phyloP scores from a whole-genome alignment of 2,113 vertebrate species.

The Nerophis ophidion region DNA sequence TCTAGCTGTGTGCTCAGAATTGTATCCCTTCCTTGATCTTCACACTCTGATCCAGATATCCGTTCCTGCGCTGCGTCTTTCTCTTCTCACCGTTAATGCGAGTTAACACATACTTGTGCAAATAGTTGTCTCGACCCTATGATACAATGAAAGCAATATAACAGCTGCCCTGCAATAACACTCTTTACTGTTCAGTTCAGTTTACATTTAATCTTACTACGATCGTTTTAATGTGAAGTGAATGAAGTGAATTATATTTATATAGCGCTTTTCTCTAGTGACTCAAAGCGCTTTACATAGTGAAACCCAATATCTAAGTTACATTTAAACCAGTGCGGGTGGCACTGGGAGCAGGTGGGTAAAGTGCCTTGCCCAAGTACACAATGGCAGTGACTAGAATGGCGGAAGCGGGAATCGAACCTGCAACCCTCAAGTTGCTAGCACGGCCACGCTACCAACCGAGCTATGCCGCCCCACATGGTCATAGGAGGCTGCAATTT shows the following conservation, averaged over 20 bases:
- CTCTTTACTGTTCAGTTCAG: neutral
- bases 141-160: neutral
- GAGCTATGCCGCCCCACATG: too few species aligned
- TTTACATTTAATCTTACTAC: neutral
- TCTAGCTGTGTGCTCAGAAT: neutral
- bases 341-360: too few species aligned
- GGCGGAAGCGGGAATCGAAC: too few species aligned
- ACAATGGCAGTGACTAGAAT: too few species aligned
- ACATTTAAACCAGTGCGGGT: too few species aligned
- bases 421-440: too few species aligned
- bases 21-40: neutral
- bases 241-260: too few species aligned
- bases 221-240: slow-evolving; percentile 1
- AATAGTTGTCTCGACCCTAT: neutral
- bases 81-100: neutral
- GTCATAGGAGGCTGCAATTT: neutral
- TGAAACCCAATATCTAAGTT: too few species aligned
- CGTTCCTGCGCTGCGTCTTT: neutral
- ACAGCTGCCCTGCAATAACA: neutral
- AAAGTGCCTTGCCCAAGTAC: too few species aligned
- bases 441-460: too few species aligned
- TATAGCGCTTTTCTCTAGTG: too few species aligned
- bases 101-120: neutral
- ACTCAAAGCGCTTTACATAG: too few species aligned
- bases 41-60: neutral